Evolutionary conservation across 2,797 vertebrate species (phyloP), one percentile per base, ranked within the genome.

Genomic region (Antrozous pallidus): DNA sequence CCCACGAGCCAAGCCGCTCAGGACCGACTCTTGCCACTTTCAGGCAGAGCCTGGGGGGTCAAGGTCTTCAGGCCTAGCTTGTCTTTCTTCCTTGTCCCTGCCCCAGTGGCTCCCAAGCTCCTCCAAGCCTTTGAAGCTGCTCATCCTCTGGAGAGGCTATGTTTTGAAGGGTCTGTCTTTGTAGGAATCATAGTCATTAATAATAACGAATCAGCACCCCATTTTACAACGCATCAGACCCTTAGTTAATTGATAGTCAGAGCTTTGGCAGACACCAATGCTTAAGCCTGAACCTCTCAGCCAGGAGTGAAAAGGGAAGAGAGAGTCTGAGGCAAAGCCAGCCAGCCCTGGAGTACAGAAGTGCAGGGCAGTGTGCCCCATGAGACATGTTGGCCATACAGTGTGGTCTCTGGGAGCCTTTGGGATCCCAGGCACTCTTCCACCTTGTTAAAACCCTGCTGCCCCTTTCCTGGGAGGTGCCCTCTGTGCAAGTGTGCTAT

Each of bases 331-430:
- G 36, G 38, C 28, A 31, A 42, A 89, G 65, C 14, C 61, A 61
- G n/a, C 40, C 4, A 0, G 45, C 18, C 31, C 67, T 47, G 26
- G 61, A 13, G 31, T n/a, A 0, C 2, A 5, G 20, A 40, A 17
- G 36, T 13, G 67, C 17, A 28, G 47, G 42, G 13, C 9, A 13
- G n/a, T 67, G 20, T 42, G 63, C 74, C 61, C 61, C 1, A 0
- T 2, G 54, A 40, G 65, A 17, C 4, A 0, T 0, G 2, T 16
- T 56, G 49, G 31, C 54, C 14, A 3, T 16, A 5, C 14, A 8
- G 14, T 33, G 58, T 24, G 38, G 42, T 28, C 56, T 75, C 47
- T 20, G 31, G 73, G 42, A 42, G 45, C 38, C 26, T 47, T n/a
- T 22, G 61, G 40, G 69, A 2, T 12, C 26, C 26, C 10, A 0